Base-by-base conservation (phyloP, 2,888 invertebrate genomes). In the Nephrocerus scutellatus region DNA sequence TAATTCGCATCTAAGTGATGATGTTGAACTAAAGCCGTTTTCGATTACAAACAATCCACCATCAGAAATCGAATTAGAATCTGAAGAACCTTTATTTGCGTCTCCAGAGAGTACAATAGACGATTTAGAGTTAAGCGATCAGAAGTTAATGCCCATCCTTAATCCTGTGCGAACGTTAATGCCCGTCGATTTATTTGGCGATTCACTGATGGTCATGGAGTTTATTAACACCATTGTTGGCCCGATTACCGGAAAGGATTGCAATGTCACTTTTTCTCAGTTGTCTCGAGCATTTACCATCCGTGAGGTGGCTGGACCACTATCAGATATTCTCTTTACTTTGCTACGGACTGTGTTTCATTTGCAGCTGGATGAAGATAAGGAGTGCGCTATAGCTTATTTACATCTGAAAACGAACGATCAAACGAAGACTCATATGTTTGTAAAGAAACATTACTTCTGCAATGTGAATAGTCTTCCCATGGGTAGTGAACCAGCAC, bases 41-140 rank as follows among this genome's bases (percentile, higher is more conserved):
- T 51, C 57, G 24, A 53, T 68, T 28, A 64, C 60, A 21, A 65
- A 66, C 30, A n/a, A n/a, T n/a, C n/a, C n/a, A n/a, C n/a, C n/a
- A n/a, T n/a, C n/a, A n/a, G 61, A 66, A 54, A 63, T 61, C 55
- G 66, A 64, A 39, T 63, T 74, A 59, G 67, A 75, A 68, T 75
- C 76, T 66, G 54, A 65, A 12, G 63, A 64, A 19, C 48, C 52
- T 66, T 71, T 65, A 68, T 70, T 52, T 62, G 60, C 72, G 68
- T 71, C 52, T n/a, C 30, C 63, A 25, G 51, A 59, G 5, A 55
- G 45, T 3, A 64, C 60, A 14, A 80, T 89, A 39, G 97, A 98
- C 56, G 98, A 98, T 68, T 71, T 95, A 43, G 86, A 89, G 50
- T 80, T 95, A 48, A 89, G 87, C 58, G 93, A 97, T 71, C 82